Evolutionary conservation across 1,140 invertebrate species (phyloP), one percentile per base, ranked within the genome.

Genomic region (Megalonaias nervosa): DNA sequence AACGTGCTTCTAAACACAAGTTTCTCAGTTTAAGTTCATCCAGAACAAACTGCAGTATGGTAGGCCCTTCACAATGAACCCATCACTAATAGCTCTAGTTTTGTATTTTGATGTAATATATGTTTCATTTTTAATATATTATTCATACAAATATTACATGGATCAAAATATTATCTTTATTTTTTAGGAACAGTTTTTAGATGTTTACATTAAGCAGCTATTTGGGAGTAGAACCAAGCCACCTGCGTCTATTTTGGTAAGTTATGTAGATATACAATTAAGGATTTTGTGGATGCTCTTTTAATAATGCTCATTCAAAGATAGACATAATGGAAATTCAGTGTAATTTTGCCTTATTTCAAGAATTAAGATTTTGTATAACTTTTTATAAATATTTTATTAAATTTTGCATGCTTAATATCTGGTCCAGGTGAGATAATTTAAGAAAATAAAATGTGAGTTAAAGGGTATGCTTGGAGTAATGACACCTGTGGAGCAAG

Each of bases 171-270:
- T 48, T 48, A 9, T 48, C 38, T 77, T 82, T 72, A 67, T 55
- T 72, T 81, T 86, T 62, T 85, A 94, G 94, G 88, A 87, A 19
- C 92, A 91, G 77, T 93, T 95, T 84, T 85, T 96, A 17, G 95
- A 96, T 58, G 87, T 92, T 61, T 96, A 97, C 85, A 94, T 95
- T 67, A 97, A 97, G 91, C 94, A 94, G 73, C 93, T 95, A 68
- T 93, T 98, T 57, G 95, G 94, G 81, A 94, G 94, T 65, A 97
- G 97, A 91, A 93, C 90, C 16, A 94, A 95, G 82, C 95, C 95
- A 4, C 93, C 94, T 75, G 86, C 92, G 13, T 93, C 94, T 82
- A 91, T 95, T 59, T 93, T 97, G 80, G 90, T 91, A 84, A 85
- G 89, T 83, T 55, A 21, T 67, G 56, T 67, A 65, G 5, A 19